These are phyloP conservation scores for Ammospiza caudacuta DNA, from an alignment of 2,113 vertebrate species.

Conservation along the genomic window DNA sequence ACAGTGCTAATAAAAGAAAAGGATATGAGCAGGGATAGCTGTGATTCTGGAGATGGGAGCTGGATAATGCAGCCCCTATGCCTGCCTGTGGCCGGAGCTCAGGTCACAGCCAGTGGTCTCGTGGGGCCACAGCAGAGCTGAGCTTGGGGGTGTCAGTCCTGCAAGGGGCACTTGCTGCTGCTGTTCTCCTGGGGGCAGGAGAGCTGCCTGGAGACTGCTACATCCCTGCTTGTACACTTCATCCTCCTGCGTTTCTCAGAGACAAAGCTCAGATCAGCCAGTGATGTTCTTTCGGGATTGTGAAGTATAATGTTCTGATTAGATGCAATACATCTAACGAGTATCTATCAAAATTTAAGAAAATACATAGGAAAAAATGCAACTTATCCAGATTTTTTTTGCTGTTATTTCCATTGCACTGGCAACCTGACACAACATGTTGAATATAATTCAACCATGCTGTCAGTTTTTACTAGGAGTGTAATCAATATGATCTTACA, in stretches of 20 bases:
- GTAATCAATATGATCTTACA: conserved; percentile 5
- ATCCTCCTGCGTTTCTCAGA: background rate
- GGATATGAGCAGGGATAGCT: background rate
- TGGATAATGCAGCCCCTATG: background rate
- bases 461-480: background rate
- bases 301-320: background rate
- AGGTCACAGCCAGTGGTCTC: background rate
- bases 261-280: background rate
- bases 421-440: background rate
- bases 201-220: background rate
- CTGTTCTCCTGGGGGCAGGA: background rate
- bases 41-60: background rate
- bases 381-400: background rate
- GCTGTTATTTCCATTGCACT: background rate
- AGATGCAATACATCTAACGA: background rate
- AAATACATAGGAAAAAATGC: background rate
- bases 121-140: fast-evolving
- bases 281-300: background rate
- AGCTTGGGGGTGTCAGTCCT: background rate
- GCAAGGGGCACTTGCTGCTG: background rate
- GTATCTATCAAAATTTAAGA: background rate
- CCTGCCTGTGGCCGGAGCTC: background rate
- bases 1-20: background rate
- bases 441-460: background rate
- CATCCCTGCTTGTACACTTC: background rate